These are phyloP conservation scores for Leptopilina boulardi DNA, from an alignment of 1,140 invertebrate genomes.

Conservation along the genomic window DNA sequence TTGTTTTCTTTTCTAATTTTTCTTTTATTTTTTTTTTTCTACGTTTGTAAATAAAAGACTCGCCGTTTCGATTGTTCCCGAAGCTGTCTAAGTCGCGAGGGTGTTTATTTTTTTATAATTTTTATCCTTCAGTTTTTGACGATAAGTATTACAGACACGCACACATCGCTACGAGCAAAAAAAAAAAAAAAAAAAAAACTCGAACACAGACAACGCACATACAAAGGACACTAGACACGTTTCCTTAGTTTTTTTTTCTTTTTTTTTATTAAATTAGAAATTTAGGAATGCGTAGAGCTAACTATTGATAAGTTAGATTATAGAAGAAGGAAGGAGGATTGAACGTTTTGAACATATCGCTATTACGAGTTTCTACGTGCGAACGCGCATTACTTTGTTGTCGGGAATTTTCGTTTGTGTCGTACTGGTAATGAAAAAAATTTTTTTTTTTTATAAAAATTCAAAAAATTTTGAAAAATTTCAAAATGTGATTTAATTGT, in stretches of 20 bases:
- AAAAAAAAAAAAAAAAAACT: too few species aligned
- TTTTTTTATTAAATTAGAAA: slow-evolving; percentile 46
- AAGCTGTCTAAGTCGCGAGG: slow-evolving; percentile 29
- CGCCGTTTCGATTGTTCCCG: not conserved
- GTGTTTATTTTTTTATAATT: slow-evolving; percentile 63
- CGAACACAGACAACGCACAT: slow-evolving; percentile 39
- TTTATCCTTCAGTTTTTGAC: slow-evolving; percentile 55
- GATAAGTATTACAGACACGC: slow-evolving; percentile 55
- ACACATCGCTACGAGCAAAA: slow-evolving; percentile 41
- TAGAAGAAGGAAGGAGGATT: slow-evolving; percentile 54
- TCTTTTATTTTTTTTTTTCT: not conserved
- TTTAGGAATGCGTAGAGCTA: slow-evolving; percentile 61
- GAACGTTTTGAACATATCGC: slow-evolving; percentile 70
- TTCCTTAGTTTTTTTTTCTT: slow-evolving; percentile 54
- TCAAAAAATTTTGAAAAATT: not conserved
- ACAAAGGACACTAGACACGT: slow-evolving; percentile 38
- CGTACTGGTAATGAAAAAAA: not conserved
- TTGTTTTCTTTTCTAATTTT: not conserved
- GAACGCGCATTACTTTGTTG: slow-evolving; percentile 46
- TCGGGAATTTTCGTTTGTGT: slow-evolving; percentile 50
- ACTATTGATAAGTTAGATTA: slow-evolving; percentile 55
- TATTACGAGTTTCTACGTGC: slow-evolving; percentile 58
- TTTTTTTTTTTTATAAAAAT: slow-evolving; percentile 10
- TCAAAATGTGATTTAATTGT: too few species aligned
- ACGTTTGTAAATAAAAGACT: not conserved